Conservation (phyloP, 1,140 invertebrate species). For the Archivesica marissinica region DNA sequence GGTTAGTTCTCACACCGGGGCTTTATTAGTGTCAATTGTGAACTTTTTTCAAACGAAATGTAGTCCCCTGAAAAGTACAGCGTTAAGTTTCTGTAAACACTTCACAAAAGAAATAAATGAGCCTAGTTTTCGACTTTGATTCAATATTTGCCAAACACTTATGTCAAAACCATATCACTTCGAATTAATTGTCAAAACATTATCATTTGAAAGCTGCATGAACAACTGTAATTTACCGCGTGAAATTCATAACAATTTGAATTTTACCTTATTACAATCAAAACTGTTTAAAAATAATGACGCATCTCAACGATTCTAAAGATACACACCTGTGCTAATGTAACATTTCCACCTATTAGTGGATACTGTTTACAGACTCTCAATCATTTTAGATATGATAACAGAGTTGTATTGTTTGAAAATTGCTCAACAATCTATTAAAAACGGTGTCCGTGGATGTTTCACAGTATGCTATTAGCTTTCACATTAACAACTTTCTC, state of each 20-base stretch:
- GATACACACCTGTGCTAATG: slow-evolving; percentile 31
- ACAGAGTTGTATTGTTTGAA: slow-evolving; percentile 35
- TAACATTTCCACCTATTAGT: slow-evolving; percentile 21
- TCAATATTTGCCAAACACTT: slow-evolving; percentile 64
- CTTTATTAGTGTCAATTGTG: background rate
- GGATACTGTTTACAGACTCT: slow-evolving; percentile 9
- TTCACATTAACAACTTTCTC: slow-evolving; percentile 44
- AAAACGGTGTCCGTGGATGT: background rate
- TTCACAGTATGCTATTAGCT: slow-evolving; percentile 19
- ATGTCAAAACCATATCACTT: slow-evolving; percentile 41
- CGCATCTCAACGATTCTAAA: background rate
- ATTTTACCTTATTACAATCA: slow-evolving; percentile 4
- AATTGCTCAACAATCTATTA: slow-evolving; percentile 41
- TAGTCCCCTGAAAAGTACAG: slow-evolving; percentile 36
- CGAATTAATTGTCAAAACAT: slow-evolving; percentile 59
- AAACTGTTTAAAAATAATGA: slow-evolving; percentile 36
- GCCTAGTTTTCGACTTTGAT: slow-evolving; percentile 29
- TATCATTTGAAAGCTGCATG: slow-evolving; percentile 11
- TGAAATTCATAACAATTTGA: slow-evolving; percentile 17
- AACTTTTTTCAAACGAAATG: background rate
- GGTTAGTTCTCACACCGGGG: background rate
- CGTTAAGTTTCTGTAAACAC: slow-evolving; percentile 20
- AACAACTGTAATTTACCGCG: slow-evolving; percentile 42
- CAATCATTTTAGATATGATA: slow-evolving; percentile 28
- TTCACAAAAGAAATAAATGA: slow-evolving; percentile 36